Evolutionary conservation across 2,797 vertebrate species (phyloP).

Genomic region (Melanotaenia maccullochi): DNA sequence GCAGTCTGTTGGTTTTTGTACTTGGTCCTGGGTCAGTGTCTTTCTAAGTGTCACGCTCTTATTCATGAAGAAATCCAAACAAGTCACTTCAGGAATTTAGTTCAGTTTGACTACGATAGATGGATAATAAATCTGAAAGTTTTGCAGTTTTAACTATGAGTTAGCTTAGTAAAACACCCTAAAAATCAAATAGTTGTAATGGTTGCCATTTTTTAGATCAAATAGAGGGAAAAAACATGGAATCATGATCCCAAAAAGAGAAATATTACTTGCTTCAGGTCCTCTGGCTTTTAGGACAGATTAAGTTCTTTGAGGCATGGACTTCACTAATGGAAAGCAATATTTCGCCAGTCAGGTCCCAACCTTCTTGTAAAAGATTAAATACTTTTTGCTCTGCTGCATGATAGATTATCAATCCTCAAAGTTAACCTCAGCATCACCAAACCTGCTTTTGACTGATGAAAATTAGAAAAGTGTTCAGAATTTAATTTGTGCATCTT

Average conservation of each 20-base stretch:
- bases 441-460: not conserved
- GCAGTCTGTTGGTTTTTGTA: conserved; percentile 48
- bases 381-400: not conserved
- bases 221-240: not conserved
- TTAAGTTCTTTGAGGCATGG: too few species aligned
- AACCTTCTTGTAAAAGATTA: not conserved
- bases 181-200: not conserved
- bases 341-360: not conserved
- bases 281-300: not conserved
- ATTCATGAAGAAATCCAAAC: conserved; percentile 51
- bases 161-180: not conserved
- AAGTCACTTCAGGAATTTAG: not conserved
- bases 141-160: conserved; percentile 12
- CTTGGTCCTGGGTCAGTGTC: conserved; percentile 49
- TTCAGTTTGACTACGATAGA: conserved; percentile 30
- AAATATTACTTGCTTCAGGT: not conserved
- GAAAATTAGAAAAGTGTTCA: not conserved
- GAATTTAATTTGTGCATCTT: not conserved
- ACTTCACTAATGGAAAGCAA: too few species aligned
- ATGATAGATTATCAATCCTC: not conserved
- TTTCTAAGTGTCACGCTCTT: conserved; percentile 47
- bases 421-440: not conserved
- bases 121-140: conserved; percentile 27
- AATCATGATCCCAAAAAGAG: not conserved
- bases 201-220: not conserved